Evolutionary conservation across 2,113 vertebrate genomes (phyloP), one percentile per base, ranked within the genome.

Genomic region (Origma solitaria): DNA sequence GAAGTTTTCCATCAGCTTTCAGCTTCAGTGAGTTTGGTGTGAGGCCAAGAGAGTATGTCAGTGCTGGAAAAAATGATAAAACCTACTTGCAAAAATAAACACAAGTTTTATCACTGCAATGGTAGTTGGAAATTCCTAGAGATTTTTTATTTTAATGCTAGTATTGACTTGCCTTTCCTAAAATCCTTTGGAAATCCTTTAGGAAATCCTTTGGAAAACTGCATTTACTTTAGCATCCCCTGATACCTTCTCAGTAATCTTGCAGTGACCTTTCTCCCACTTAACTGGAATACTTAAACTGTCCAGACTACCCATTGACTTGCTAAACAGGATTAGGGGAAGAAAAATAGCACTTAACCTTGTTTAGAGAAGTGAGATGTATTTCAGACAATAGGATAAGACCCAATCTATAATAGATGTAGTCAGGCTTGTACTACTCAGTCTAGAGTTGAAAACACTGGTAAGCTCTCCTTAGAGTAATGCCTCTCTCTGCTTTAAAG

Each of bases 321-420:
- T 51, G 15, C 47, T 95, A 84, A 96, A 68, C 51, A 76, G 69
- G 82, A 97, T 96, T 95, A 96, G 20, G 31, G 31, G n/a, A 92
- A 70, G 58, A 90, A 95, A 96, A 94, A 93, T 72, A 96, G 85
- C 54, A 81, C 57, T 93, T 88, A 92, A 83, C 80, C 82, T 92
- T 66, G 35, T 93, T 91, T 81, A 81, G 47, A 62, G 40, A 81
- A 73, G 58, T 49, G 62, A 92, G 56, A 70, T 86, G 15, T 30
- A 56, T 86, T 92, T 94, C 78, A 77, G 88, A 49, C 71, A 37
- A 54, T 24, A 60, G 42, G 66, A 73, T 90, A 82, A 88, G 69
- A 82, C 22, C 5, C 31, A 72, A 8, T 72, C 31, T 81, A 22
- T 72, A 87, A 86, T 15, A 71, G 75, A 77, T 64, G 37, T 62